Conservation (phyloP, 2,797 vertebrate species). For the Periophthalmus magnuspinnatus region DNA sequence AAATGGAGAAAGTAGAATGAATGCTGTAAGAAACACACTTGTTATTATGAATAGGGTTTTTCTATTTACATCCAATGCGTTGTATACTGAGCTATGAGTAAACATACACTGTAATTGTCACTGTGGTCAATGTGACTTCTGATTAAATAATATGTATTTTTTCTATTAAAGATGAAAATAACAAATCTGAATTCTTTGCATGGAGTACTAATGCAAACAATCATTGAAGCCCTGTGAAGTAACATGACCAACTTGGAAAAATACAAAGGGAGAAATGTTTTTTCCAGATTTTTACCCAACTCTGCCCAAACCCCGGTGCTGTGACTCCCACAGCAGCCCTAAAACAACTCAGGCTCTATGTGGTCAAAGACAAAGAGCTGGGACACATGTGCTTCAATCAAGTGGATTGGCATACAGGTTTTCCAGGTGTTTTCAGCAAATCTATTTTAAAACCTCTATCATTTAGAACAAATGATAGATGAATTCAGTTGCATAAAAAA, state of each 20-base stretch:
- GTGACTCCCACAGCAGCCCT: constrained; percentile 33
- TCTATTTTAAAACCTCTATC: constrained; percentile 19
- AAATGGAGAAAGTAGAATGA: constrained; percentile 3
- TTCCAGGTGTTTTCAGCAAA: constrained; percentile 47
- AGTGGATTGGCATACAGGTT: constrained; percentile 24
- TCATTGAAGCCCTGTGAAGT: too few relatives aligned
- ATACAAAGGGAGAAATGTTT: constrained; percentile 34
- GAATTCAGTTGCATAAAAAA: constrained; percentile 11
- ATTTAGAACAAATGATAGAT: constrained; percentile 12
- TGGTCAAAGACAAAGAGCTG: constrained; percentile 46
- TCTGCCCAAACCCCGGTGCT: constrained; percentile 39
- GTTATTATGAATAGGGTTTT: too few relatives aligned
- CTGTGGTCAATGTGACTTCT: too few relatives aligned
- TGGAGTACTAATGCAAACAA: background rate
- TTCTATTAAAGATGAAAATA: background rate
- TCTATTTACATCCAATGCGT: background rate
- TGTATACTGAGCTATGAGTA: background rate
- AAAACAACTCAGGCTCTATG: constrained; percentile 46
- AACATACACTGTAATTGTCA: too few relatives aligned
- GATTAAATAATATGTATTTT: background rate
- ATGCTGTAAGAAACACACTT: background rate
- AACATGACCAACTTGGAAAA: background rate
- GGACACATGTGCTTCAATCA: constrained; percentile 37
- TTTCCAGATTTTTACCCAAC: constrained; percentile 58
- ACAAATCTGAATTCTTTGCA: background rate